Percentiles rank a stretch among this genome's conserved stretches.
Conservation (phyloP, 2,797 vertebrate genomes). For the Zalophus californianus region DNA sequence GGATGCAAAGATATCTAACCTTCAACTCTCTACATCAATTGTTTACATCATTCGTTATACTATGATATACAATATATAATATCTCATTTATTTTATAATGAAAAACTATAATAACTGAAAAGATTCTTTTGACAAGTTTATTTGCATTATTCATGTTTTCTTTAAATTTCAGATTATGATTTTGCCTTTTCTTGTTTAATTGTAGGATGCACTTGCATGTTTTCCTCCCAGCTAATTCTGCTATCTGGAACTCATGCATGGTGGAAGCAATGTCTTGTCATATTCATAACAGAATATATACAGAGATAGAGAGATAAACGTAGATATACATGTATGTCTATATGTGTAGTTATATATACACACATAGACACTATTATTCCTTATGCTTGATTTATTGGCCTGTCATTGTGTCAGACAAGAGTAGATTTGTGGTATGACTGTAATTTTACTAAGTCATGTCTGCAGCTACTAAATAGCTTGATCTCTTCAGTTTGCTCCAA, state of each 20-base stretch:
- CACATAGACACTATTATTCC: not conserved
- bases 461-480: not conserved
- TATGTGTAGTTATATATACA: not conserved
- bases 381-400: not conserved
- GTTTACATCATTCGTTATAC: not conserved
- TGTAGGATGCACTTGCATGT: not conserved
- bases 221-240: not conserved
- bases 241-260: not conserved
- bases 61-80: not conserved
- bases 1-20: not conserved
- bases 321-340: not conserved
- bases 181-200: not conserved
- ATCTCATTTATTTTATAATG: not conserved
- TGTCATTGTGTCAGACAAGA: not conserved
- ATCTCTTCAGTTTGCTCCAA: not conserved
- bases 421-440: not conserved
- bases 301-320: not conserved
- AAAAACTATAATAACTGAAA: not conserved
- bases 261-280: not conserved
- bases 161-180: not conserved
- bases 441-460: not conserved
- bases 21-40: not conserved
- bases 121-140: not conserved
- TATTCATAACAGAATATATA: not conserved
- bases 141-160: not conserved